Base-by-base conservation (phyloP, 2,888 invertebrate genomes). In the Cynaeus angustus region DNA sequence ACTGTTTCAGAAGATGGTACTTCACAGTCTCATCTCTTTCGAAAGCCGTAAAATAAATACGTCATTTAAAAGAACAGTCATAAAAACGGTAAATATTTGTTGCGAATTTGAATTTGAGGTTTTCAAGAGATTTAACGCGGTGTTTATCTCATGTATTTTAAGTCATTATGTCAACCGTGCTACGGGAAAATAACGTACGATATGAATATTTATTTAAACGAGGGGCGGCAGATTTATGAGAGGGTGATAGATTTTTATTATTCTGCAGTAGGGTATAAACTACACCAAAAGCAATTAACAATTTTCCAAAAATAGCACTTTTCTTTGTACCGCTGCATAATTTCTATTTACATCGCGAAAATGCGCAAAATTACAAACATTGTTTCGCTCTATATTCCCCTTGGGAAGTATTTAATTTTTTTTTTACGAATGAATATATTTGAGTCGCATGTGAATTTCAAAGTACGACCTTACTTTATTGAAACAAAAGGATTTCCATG, bases 171-270 rank as follows among this genome's bases (percentile, higher is more conserved):
- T 10, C 21, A 26, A 21, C 26, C 48, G 48, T 28, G 48, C 28
- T 26, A 10, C 4, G 10, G 14, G 48, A 3, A 50, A 50, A 50
- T 50, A 28, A 1, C n/a, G 48, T 12, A 14, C 16, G 41, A 7
- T 26, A 56, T 56, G 56, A 56, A 56, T 56, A 56, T 56, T 56
- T 43, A 55, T 55, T 13, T 13, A 33, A 9, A 16, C 10, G n/a
- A 26, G 16, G 38, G n/a, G 21, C 10, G 43, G 33, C n/a, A 4
- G 33, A 33, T 9, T 33, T 33, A 33, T 33, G n/a, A 33, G 9
- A 33, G 9, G n/a, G 14, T 16, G 13, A 14, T 46, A 14, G n/a
- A 43, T 13, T 12, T 56, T 56, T 56, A 16, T 56, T 43, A 43
- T 56, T 56, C 28, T 16, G n/a, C 55, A 8, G 16, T n/a, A 46